Base-by-base conservation (phyloP, 2,113 vertebrate genomes). In the Sturnira hondurensis region DNA sequence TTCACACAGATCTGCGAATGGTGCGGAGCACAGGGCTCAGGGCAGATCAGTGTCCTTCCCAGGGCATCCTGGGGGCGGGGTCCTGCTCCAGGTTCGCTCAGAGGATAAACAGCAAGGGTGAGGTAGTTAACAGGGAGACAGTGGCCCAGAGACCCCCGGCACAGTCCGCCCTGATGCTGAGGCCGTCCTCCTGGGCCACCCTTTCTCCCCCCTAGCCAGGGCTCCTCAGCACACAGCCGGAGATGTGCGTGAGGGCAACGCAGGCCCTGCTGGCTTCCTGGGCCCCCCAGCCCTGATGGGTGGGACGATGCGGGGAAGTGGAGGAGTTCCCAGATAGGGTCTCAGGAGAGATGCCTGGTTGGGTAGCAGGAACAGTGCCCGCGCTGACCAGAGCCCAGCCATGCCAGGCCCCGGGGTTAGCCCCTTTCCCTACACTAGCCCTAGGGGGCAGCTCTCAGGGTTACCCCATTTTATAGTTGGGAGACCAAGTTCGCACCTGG, bases 381-480 rank as follows among this genome's bases (percentile, higher is more conserved):
- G 33, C 0, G 1, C 31, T 14, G 52, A 24, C 16, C 7, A n/a
- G 61, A 12, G 4, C 52, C 86, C 14, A n/a, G 71, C n/a, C 50
- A 4, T 13, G 73, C 28, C 76, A 22, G 67, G 31, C 3, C 22
- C 38, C 0, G 3, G 63, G 71, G 58, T n/a, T 0, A 3, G 36
- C n/a, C 13, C 43, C n/a, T 45, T 54, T 61, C 52, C 26, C 14
- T 15, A 16, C 1, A 2, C 11, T n/a, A 7, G 20, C 22, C 56
- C 1, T 0, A 0, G 2, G 0, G 56, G 47, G 3, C 0, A 0
- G 24, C 28, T 2, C 24, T 63, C 6, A 14, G 65, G 45, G 2
- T 33, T 9, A 38, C 19, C 45, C 52, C 43, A 4, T 24, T 17
- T 67, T 17, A 41, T 56, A 70, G 50, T 5, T 1, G 3, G 82